Conservation (phyloP, 1,140 invertebrate genomes). For the Drosophila nannoptera region DNA sequence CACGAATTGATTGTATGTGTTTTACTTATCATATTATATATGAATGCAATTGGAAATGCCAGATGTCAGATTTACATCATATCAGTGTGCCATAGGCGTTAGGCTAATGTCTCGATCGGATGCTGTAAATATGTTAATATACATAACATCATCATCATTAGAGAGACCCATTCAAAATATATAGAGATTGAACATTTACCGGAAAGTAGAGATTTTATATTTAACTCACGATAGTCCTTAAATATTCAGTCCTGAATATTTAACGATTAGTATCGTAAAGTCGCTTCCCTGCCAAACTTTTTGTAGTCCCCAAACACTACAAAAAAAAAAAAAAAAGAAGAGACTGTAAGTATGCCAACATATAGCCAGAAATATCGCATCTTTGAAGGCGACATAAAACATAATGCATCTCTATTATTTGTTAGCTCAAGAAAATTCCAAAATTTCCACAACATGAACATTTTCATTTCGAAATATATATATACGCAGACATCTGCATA, state of each 20-base stretch:
- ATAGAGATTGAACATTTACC: constrained; percentile 79
- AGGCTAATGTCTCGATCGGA: constrained; percentile 19
- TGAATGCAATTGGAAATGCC: constrained; percentile 8
- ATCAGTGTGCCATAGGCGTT: constrained; percentile 15
- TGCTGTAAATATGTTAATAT: not conserved
- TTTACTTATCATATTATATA: not conserved
- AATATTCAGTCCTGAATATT: constrained; percentile 67
- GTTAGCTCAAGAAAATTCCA: constrained; percentile 5
- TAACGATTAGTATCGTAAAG: constrained; percentile 61
- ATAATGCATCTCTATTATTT: constrained; percentile 7
- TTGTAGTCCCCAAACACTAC: not conserved
- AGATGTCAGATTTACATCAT: constrained; percentile 22
- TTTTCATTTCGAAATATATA: constrained; percentile 9
- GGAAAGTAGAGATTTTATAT: constrained; percentile 69
- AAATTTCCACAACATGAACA: constrained; percentile 2
- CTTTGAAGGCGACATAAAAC: not conserved
- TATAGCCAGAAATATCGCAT: constrained; percentile 19
- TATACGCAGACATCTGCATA: not conserved
- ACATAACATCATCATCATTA: constrained; percentile 13
- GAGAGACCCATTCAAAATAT: constrained; percentile 38
- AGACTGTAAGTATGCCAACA: constrained; percentile 35
- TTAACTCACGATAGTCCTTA: constrained; percentile 59
- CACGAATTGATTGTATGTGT: no score
- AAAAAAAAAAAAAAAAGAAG: no score
- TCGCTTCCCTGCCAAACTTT: constrained; percentile 35